Evolutionary conservation across 2,797 vertebrate genomes (phyloP).

Genomic region (Odontamblyopus lacepedii): DNA sequence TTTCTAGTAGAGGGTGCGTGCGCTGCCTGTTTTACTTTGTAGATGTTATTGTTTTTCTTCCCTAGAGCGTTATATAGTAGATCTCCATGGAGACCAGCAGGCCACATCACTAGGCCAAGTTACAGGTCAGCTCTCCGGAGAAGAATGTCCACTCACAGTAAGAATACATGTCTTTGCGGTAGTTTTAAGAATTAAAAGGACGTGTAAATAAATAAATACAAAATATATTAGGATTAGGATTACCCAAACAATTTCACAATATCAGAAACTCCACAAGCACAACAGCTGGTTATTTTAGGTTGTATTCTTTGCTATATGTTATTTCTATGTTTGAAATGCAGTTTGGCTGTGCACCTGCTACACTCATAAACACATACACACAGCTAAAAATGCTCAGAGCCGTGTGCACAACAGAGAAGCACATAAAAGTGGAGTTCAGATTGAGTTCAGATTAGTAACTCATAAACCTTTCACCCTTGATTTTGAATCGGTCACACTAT

Average conservation of each 20-base stretch:
- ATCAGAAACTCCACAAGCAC: neutral
- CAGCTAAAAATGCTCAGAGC: neutral
- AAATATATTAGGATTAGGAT: no score
- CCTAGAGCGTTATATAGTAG: no score
- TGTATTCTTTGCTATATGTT: neutral
- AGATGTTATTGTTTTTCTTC: no score
- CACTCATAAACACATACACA: neutral
- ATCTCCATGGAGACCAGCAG: no score
- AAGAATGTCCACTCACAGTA: no score
- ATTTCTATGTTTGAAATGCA: slow-evolving; percentile 1
- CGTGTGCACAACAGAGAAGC: neutral
- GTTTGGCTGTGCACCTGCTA: slow-evolving; percentile 21
- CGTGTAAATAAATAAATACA: no score
- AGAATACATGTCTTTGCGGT: no score
- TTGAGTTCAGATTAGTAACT: slow-evolving; percentile 23
- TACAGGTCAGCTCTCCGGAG: no score
- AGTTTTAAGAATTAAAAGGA: no score
- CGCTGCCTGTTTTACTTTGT: no score
- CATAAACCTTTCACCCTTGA: slow-evolving; percentile 28
- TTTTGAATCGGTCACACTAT: slow-evolving; percentile 44
- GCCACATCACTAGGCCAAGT: no score
- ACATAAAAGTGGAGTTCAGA: slow-evolving; percentile 22
- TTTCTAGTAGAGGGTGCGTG: no score
- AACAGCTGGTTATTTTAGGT: neutral
- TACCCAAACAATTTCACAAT: neutral